Evolutionary conservation across 1,140 invertebrate species (phyloP), one percentile per base, ranked within the genome.

Genomic region (Aporrectodea caliginosa): DNA sequence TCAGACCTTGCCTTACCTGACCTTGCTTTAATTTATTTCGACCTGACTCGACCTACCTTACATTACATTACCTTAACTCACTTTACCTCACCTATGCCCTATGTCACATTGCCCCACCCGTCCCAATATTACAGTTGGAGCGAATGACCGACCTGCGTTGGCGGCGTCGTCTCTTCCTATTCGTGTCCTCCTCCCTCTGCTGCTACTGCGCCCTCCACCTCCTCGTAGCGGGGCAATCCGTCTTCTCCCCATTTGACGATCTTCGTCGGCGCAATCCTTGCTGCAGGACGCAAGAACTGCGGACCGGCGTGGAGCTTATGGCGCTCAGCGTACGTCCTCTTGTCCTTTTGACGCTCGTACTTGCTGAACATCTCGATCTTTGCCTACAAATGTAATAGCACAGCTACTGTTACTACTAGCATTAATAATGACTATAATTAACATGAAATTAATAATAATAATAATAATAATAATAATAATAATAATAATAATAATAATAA

Each of bases 341-440:
- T 95, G 90, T 98, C 96, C 78, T 97, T 95, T 90, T 96, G 94
- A 89, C 96, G 92, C 90, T 98, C 96, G 90, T 97, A 98, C 92
- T 98, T 98, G 89, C 95, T 97, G 87, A 95, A 94, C 84, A 97
- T 94, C 92, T 96, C 94, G 88, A 98, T 95, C 92, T 98, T 98
- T 85, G 96, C 95, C 95, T 97, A 84, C 12, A 79, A 82, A 30
- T 30, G 75, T 16, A 77, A 1, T 16, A 77, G 29, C 22, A 6
- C n/a, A n/a, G n/a, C n/a, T n/a, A n/a, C n/a, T n/a, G n/a, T 69
- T 16, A 69, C n/a, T 16, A 69, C 58, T n/a, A n/a, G n/a, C n/a
- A n/a, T n/a, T n/a, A n/a, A n/a, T n/a, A n/a, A n/a, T n/a, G n/a
- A n/a, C n/a, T n/a, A n/a, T n/a, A 74, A 29, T 2, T 1, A 31